These are phyloP conservation scores for Hipposideros larvatus DNA, from an alignment of 2,797 vertebrate species.

Conservation along the genomic window DNA sequence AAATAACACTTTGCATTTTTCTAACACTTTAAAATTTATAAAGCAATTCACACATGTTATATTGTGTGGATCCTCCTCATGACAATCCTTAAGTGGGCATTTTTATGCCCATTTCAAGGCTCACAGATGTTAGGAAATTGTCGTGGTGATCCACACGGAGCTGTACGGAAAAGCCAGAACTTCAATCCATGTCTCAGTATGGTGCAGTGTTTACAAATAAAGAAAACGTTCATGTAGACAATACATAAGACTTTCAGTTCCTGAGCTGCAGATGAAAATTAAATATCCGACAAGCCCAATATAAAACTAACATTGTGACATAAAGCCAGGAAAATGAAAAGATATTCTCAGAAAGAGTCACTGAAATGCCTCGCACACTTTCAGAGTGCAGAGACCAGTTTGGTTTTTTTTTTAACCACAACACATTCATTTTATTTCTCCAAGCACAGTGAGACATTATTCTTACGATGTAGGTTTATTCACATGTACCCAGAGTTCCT, in stretches of 20 bases:
- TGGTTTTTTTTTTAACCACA: slow-evolving; percentile 1
- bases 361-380: neutral
- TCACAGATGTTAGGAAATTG: neutral
- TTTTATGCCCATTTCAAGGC: neutral
- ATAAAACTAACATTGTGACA: neutral
- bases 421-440: neutral
- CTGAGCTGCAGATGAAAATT: neutral
- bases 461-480: neutral
- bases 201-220: neutral
- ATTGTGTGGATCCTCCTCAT: neutral
- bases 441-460: neutral
- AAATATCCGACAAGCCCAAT: neutral
- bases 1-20: neutral
- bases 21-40: slow-evolving; percentile 20
- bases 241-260: neutral
- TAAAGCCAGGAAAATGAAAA: slow-evolving; percentile 38
- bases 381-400: neutral
- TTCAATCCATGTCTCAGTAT: neutral
- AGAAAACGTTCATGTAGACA: neutral
- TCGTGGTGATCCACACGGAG: neutral
- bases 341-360: neutral
- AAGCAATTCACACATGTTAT: neutral
- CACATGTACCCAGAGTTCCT: neutral
- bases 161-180: neutral
- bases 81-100: neutral